A percentile compares a stretch with the other conserved stretches of the same genome.
These are phyloP conservation scores for Eucera pruinosa DNA, from an alignment of 2,888 invertebrate genomes.

Conservation along the genomic window DNA sequence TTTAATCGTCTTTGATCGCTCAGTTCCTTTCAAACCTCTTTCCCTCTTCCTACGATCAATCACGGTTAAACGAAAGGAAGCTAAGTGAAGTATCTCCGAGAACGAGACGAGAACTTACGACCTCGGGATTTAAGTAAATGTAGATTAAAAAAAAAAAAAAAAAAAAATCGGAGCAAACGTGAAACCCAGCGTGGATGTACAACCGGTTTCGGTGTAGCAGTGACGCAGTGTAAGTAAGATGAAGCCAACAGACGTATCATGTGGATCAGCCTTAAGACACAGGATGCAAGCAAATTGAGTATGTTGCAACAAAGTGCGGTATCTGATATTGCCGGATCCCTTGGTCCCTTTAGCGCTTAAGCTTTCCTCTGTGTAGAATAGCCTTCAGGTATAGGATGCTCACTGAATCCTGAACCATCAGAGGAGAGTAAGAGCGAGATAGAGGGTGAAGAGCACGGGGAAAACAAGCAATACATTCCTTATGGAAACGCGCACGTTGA, in stretches of 20 bases:
- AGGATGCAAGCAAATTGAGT: constrained; percentile 44
- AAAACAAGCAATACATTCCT: constrained; percentile 55
- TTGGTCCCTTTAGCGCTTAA: constrained; percentile 41
- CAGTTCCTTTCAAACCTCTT: no score
- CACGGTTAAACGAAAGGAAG: not conserved
- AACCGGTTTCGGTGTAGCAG: constrained; percentile 37
- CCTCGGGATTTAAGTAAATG: not conserved
- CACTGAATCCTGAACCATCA: constrained; percentile 40
- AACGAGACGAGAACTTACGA: not conserved
- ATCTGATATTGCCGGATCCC: constrained; percentile 48
- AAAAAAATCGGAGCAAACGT: not conserved
- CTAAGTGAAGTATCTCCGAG: no score
- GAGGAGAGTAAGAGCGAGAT: not conserved
- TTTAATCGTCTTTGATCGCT: no score
- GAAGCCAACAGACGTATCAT: constrained; percentile 1
- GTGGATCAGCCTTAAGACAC: constrained; percentile 31
- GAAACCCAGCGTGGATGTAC: not conserved
- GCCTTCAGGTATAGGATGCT: constrained; percentile 42
- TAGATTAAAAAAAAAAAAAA: not conserved
- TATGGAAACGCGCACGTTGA: constrained; percentile 47
- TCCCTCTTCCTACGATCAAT: not conserved
- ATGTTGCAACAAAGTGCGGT: constrained; percentile 40
- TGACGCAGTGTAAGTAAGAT: not conserved
- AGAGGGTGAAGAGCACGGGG: constrained; percentile 1
- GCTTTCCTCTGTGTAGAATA: constrained; percentile 40